A percentile compares a stretch with the other conserved stretches of the same genome.
These are phyloP conservation scores for Zosterops borbonicus DNA, from an alignment of 2,113 vertebrate genomes.

Conservation along the genomic window DNA sequence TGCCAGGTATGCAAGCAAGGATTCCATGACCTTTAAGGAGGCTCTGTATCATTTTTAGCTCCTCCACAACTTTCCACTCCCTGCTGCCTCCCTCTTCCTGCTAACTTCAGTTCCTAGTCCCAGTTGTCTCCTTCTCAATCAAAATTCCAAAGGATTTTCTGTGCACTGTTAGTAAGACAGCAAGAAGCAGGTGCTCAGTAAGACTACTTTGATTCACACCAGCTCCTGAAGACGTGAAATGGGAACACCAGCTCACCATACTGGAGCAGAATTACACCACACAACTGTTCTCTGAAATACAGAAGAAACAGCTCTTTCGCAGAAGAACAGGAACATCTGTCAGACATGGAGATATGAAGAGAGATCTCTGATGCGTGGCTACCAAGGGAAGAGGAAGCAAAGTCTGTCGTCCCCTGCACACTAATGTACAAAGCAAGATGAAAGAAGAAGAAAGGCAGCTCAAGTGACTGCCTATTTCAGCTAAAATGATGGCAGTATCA, in stretches of 20 bases:
- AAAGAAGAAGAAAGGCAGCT: slow-evolving; percentile 29
- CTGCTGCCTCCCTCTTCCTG: background rate
- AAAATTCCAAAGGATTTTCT: slow-evolving; percentile 33
- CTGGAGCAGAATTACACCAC: background rate
- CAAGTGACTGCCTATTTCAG: background rate
- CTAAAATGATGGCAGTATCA: fast-evolving
- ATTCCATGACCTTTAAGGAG: slow-evolving; percentile 36
- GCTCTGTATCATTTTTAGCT: background rate
- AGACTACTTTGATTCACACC: background rate
- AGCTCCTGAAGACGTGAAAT: background rate
- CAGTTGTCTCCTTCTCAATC: background rate
- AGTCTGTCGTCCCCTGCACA: background rate
- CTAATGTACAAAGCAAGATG: background rate
- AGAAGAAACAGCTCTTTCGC: background rate
- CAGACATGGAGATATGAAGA: background rate
- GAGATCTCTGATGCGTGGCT: background rate
- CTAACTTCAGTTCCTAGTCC: background rate
- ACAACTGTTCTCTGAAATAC: background rate
- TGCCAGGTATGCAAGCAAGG: slow-evolving; percentile 5
- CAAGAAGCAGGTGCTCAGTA: slow-evolving; percentile 23
- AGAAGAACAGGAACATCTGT: background rate
- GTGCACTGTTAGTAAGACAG: background rate
- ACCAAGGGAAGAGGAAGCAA: slow-evolving; percentile 15
- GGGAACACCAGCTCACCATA: background rate
- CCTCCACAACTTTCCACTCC: slow-evolving; percentile 5